These are phyloP conservation scores for Cenopis cana DNA, from an alignment of 2,888 invertebrate species.

Conservation along the genomic window DNA sequence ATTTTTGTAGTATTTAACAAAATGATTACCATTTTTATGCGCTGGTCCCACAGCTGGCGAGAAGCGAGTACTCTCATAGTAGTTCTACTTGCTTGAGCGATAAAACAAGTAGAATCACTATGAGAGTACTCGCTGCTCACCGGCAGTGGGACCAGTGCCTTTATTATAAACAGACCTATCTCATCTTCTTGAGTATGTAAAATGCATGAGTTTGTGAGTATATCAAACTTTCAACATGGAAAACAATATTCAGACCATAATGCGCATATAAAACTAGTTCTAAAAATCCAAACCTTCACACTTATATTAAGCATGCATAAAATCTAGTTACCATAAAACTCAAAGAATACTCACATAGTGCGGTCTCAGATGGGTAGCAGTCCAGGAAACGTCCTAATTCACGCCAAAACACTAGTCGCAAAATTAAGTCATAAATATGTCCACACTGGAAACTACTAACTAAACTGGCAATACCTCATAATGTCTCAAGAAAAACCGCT, in stretches of 20 bases:
- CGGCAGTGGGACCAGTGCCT: too few relatives aligned
- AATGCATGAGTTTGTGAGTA: conserved; percentile 2
- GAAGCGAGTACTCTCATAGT: too few relatives aligned
- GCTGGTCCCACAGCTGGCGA: too few relatives aligned
- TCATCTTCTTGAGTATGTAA: background rate
- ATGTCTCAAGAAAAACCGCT: background rate
- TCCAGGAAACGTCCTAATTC: conserved; percentile 15
- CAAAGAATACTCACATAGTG: conserved; percentile 24
- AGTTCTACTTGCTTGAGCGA: too few relatives aligned
- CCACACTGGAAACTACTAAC: conserved; percentile 10
- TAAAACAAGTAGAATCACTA: too few relatives aligned
- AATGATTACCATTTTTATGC: background rate
- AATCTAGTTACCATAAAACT: background rate
- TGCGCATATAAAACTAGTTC: background rate
- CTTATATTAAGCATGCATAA: conserved; percentile 16
- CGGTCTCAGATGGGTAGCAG: background rate
- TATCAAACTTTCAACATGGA: background rate
- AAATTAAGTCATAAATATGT: conserved; percentile 31
- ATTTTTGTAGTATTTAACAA: too few relatives aligned
- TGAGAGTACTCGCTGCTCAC: too few relatives aligned
- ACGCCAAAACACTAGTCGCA: conserved; percentile 31
- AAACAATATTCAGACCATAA: background rate
- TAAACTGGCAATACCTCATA: background rate
- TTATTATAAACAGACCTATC: background rate
- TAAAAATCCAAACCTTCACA: conserved; percentile 11